Evolutionary conservation across 2,797 vertebrate genomes (phyloP).

Genomic region (Myotis planiceps): DNA sequence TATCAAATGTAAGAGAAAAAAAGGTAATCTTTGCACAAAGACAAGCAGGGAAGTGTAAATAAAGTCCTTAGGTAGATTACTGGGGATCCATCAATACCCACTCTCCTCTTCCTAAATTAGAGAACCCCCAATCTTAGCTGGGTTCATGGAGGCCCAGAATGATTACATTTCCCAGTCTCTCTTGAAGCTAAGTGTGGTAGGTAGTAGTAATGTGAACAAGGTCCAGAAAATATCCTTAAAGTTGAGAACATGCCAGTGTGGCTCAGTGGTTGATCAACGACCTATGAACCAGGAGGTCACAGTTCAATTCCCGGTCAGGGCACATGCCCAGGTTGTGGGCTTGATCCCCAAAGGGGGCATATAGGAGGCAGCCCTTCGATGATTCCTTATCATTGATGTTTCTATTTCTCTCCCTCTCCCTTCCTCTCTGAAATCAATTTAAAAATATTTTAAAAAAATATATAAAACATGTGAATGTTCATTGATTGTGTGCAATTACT

Average conservation of each 20-base stretch:
- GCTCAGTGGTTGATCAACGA: no score
- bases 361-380: no score
- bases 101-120: background rate
- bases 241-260: no score
- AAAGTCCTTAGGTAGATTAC: background rate
- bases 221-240: background rate
- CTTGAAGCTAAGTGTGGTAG: background rate
- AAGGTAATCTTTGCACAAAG: background rate
- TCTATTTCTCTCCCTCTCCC: no score
- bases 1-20: background rate
- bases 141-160: background rate
- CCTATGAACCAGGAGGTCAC: no score
- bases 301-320: no score
- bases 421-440: no score
- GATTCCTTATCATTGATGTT: no score
- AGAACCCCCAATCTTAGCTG: background rate
- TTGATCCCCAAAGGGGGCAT: no score
- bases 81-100: background rate
- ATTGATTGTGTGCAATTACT: background rate
- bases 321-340: no score
- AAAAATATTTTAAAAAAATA: background rate
- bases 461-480: background rate
- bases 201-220: background rate
- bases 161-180: background rate
- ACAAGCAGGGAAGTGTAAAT: background rate